Evolutionary conservation across 1,140 invertebrate genomes (phyloP).

Genomic region (Pseudomyrmex dendroicus): DNA sequence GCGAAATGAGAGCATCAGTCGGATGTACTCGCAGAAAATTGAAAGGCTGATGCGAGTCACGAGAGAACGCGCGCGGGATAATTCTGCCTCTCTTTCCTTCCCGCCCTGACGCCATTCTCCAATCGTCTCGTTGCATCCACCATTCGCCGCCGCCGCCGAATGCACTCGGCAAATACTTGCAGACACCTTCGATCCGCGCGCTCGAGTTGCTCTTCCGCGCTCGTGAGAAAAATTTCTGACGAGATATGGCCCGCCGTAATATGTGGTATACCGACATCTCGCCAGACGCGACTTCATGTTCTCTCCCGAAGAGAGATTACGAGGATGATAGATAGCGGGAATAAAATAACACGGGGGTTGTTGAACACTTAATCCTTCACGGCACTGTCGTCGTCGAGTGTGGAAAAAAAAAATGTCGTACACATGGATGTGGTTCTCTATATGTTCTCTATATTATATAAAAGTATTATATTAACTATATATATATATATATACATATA

Average conservation of each 20-base stretch:
- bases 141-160: constrained; percentile 9
- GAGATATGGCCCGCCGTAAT: constrained; percentile 10
- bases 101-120: no score
- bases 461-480: no score
- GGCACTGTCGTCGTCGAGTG: background rate
- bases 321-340: constrained; percentile 1
- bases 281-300: constrained; percentile 17
- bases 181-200: constrained; percentile 54
- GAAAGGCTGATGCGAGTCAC: constrained; percentile 39
- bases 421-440: background rate
- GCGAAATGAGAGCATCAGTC: background rate
- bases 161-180: constrained; percentile 14
- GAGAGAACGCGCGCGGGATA: constrained; percentile 22
- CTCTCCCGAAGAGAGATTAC: constrained; percentile 9
- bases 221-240: constrained; percentile 56
- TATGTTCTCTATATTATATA: no score
- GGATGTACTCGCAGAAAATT: constrained; percentile 49
- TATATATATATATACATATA: no score
- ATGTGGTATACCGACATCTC: background rate
- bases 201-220: constrained; percentile 31
- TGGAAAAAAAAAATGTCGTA: background rate
- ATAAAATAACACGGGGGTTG: constrained; percentile 17
- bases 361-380: constrained; percentile 6
- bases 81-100: background rate
- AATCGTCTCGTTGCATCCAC: background rate